Percentiles rank a stretch among this genome's conserved stretches.
phyloP scores from a whole-genome alignment of 2,888 invertebrate genomes.

The Tetragonula carbonaria region DNA sequence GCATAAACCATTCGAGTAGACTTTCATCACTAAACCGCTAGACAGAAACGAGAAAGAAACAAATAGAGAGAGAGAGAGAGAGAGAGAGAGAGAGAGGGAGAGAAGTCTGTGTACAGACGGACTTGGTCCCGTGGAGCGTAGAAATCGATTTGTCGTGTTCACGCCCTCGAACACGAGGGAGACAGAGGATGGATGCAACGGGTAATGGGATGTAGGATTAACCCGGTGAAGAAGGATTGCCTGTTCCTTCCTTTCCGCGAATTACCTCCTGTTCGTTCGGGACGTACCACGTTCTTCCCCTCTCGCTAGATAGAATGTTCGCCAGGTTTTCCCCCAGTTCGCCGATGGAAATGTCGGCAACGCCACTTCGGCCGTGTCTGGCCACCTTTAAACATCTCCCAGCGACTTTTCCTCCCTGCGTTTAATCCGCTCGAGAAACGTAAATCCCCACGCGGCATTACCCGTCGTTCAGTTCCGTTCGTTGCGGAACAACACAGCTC shows the following conservation, averaged over 20 bases:
- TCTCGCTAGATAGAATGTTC: background rate
- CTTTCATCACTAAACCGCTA: too few species aligned
- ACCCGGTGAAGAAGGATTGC: conserved; percentile 48
- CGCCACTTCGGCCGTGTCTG: background rate
- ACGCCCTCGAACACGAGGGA: conserved; percentile 44
- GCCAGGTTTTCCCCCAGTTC: background rate
- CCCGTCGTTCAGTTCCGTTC: background rate
- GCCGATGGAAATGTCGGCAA: conserved; percentile 18
- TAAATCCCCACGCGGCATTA: conserved; percentile 3
- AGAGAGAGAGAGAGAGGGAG: conserved; percentile 8
- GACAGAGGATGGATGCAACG: conserved; percentile 37
- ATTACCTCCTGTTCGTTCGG: conserved; percentile 24
- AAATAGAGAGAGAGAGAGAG: background rate
- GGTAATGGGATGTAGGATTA: conserved; percentile 55
- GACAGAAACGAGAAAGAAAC: background rate
- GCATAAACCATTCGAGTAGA: too few species aligned
- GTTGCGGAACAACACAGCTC: background rate
- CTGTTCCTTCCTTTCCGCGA: conserved; percentile 27
- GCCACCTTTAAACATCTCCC: conserved; percentile 12
- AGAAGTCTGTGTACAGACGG: conserved; percentile 28
- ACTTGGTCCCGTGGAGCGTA: conserved; percentile 26
- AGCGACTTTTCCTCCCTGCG: conserved; percentile 2
- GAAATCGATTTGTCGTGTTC: conserved; percentile 61
- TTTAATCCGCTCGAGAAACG: conserved; percentile 12
- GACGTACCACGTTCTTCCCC: background rate